Conservation (phyloP, 2,797 vertebrate genomes). For the Girardinus metallicus region DNA sequence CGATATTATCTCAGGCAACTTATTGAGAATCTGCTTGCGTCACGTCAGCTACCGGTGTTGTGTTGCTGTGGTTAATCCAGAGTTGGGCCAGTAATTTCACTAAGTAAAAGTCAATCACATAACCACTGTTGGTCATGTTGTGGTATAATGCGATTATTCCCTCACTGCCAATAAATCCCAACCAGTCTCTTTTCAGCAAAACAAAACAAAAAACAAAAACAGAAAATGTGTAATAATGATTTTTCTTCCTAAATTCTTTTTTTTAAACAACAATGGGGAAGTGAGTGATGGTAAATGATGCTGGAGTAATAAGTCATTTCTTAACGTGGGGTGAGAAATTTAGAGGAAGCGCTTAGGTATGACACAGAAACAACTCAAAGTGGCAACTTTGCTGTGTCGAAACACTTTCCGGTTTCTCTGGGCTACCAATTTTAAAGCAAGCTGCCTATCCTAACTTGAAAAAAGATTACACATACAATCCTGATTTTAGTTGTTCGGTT, state of each 20-base stretch:
- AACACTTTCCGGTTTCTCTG: conserved; percentile 45
- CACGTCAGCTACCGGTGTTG: not conserved
- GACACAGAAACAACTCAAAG: conserved; percentile 63
- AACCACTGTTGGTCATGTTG: not conserved
- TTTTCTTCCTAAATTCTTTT: not conserved
- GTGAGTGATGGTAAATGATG: conserved; percentile 55
- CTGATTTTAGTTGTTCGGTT: not conserved
- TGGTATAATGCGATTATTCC: conserved; percentile 1
- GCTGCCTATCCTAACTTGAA: too few relatives aligned
- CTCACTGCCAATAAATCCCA: not conserved
- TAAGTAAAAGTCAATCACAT: conserved; percentile 7
- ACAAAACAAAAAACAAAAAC: not conserved
- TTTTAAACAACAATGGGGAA: conserved; percentile 32
- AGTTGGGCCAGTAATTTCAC: conserved; percentile 10
- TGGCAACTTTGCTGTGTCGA: conserved; percentile 61
- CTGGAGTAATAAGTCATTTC: conserved; percentile 60
- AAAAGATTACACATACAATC: not conserved
- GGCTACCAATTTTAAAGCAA: conserved; percentile 2
- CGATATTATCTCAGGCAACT: not conserved
- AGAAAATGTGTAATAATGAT: not conserved
- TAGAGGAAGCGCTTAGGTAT: conserved; percentile 75
- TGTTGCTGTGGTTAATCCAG: not conserved
- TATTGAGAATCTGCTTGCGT: not conserved
- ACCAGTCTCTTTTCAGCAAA: not conserved
- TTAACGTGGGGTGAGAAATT: conserved; percentile 54